These are phyloP conservation scores for Troglohyphantes excavatus DNA, from an alignment of 2,888 invertebrate species.

Conservation along the genomic window DNA sequence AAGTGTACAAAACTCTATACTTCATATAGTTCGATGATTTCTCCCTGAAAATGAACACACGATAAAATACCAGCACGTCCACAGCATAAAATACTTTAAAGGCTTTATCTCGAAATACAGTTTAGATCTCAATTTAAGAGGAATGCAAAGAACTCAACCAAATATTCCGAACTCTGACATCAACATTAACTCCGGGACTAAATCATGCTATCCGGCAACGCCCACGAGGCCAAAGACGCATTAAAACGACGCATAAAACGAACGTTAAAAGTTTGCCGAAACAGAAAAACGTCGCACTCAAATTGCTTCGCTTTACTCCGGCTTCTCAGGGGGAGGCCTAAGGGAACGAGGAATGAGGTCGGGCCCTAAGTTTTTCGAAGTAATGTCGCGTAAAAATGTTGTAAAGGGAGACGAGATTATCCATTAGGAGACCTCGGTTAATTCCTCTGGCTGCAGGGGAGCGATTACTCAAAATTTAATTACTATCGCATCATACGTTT, in stretches of 20 bases:
- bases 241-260: constrained; percentile 46
- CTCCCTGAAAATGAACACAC: no score
- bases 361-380: constrained; percentile 21
- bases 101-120: not conserved
- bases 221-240: constrained; percentile 5
- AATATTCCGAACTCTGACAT: not conserved
- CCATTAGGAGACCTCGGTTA: constrained; percentile 50
- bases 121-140: not conserved
- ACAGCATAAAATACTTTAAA: no score
- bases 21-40: no score
- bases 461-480: constrained; percentile 74
- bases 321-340: not conserved
- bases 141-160: not conserved
- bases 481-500: constrained; percentile 33
- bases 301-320: constrained; percentile 19
- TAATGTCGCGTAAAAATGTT: constrained; percentile 27
- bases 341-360: not conserved
- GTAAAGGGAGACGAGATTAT: constrained; percentile 42
- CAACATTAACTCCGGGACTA: constrained; percentile 12
- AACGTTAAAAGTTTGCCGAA: constrained; percentile 12
- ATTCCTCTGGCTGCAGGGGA: constrained; percentile 43
- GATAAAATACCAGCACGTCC: no score
- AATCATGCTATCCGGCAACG: constrained; percentile 2
- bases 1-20: no score
- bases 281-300: constrained; percentile 14